These are phyloP conservation scores for Galerucella nymphaeae DNA, from an alignment of 2,888 invertebrate species.

Conservation along the genomic window DNA sequence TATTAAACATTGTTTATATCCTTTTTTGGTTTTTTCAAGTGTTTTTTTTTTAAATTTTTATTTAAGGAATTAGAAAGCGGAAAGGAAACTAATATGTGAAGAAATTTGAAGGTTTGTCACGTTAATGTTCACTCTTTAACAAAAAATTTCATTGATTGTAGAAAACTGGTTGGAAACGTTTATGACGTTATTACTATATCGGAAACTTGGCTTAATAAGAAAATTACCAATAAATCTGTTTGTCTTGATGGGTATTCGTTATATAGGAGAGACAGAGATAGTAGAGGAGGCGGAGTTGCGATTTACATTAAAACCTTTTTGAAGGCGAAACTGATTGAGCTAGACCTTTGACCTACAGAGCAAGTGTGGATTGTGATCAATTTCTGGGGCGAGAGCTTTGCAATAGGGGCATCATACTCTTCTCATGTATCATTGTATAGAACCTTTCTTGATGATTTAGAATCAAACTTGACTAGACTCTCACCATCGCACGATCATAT, in stretches of 20 bases:
- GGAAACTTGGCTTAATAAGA: too few species aligned
- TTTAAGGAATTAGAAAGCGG: too few species aligned
- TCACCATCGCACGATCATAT: too few species aligned
- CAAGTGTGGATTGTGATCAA: conserved; percentile 3
- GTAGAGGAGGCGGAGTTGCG: not conserved
- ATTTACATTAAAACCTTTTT: conserved; percentile 11
- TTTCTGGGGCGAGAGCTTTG: not conserved
- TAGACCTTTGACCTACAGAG: not conserved
- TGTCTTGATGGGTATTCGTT: not conserved
- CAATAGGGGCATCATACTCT: not conserved
- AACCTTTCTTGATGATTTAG: not conserved
- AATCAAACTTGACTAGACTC: too few species aligned
- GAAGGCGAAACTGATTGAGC: not conserved
- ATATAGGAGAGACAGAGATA: not conserved
- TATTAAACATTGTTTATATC: too few species aligned
- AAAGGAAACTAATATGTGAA: too few species aligned
- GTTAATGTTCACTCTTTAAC: too few species aligned
- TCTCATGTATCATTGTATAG: not conserved
- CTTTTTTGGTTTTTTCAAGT: too few species aligned
- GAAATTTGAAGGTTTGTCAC: too few species aligned
- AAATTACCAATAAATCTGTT: too few species aligned
- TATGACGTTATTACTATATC: not conserved
- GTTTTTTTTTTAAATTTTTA: too few species aligned
- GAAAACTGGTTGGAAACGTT: not conserved
- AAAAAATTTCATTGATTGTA: not conserved